Percentiles rank a stretch among this genome's conserved stretches.
These are phyloP conservation scores for Leucoraja erinaceus DNA, from an alignment of 2,113 vertebrate species.

Conservation along the genomic window DNA sequence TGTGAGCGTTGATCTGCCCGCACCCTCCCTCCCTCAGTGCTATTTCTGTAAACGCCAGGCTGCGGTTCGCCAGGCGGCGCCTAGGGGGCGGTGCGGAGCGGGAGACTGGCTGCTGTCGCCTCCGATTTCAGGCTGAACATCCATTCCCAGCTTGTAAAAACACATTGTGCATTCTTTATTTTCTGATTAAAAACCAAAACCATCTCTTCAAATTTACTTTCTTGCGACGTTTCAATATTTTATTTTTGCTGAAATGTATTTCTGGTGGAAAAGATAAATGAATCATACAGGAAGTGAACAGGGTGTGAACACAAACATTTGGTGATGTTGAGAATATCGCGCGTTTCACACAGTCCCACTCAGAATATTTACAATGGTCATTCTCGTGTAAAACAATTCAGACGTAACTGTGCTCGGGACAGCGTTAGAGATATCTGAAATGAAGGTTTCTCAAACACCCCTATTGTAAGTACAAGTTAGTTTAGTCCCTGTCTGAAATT, in stretches of 20 bases:
- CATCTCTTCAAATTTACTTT: not conserved
- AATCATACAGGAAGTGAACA: not conserved
- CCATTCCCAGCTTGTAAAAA: not conserved
- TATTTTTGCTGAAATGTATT: too few relatives aligned
- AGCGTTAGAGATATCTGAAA: not conserved
- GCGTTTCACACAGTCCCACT: not conserved
- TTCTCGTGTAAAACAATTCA: too few relatives aligned
- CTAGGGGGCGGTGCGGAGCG: not conserved
- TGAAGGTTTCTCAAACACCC: not conserved
- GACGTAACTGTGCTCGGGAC: not conserved
- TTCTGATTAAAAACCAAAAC: too few relatives aligned
- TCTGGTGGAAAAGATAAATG: not conserved
- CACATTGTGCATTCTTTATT: not conserved
- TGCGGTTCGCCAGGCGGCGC: too few relatives aligned
- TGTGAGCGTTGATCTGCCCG: not conserved
- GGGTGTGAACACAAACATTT: not conserved
- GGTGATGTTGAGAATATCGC: not conserved
- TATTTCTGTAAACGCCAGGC: too few relatives aligned
- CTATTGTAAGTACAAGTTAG: not conserved
- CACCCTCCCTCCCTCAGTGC: not conserved
- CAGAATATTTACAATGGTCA: not conserved
- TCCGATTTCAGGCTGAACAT: not conserved
- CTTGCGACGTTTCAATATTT: not conserved
- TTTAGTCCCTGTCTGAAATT: not conserved
- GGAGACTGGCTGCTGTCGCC: too few relatives aligned